Evolutionary conservation across 2,888 invertebrate species (phyloP).

Genomic region (Arenicola marina): DNA sequence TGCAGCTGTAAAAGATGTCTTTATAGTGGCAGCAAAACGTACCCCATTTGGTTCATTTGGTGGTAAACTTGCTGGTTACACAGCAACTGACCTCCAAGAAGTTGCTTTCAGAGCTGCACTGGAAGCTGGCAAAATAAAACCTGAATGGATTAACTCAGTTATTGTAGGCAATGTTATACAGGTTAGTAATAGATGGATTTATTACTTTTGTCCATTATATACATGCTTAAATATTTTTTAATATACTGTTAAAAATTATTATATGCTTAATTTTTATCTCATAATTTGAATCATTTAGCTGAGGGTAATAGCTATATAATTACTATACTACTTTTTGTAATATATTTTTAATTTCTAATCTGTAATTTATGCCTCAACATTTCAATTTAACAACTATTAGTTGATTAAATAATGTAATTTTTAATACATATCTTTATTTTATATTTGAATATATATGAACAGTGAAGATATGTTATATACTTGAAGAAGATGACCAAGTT

Average conservation of each 20-base stretch:
- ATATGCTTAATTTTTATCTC: neutral
- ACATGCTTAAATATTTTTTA: neutral
- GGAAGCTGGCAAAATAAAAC: conserved; percentile 67
- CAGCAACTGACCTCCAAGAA: conserved; percentile 72
- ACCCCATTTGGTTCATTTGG: conserved; percentile 97
- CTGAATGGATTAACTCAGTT: conserved; percentile 86
- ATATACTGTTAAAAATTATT: neutral
- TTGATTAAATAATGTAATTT: no score
- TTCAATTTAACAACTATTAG: no score
- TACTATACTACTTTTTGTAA: neutral
- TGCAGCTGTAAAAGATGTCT: conserved; percentile 52
- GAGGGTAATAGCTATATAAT: no score
- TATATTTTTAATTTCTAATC: no score
- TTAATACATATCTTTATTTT: no score
- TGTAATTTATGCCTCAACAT: no score
- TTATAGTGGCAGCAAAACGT: conserved; percentile 86
- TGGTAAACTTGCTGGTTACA: conserved; percentile 64
- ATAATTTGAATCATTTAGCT: no score
- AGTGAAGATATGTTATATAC: no score
- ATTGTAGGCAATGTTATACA: conserved; percentile 86
- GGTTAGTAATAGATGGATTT: no score
- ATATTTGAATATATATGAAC: neutral
- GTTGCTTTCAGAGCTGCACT: conserved; percentile 64
- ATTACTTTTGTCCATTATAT: no score
- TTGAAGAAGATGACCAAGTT: neutral